phyloP scores from a whole-genome alignment of 2,113 vertebrate species.

The Ptilorrhoa leucosticta region DNA sequence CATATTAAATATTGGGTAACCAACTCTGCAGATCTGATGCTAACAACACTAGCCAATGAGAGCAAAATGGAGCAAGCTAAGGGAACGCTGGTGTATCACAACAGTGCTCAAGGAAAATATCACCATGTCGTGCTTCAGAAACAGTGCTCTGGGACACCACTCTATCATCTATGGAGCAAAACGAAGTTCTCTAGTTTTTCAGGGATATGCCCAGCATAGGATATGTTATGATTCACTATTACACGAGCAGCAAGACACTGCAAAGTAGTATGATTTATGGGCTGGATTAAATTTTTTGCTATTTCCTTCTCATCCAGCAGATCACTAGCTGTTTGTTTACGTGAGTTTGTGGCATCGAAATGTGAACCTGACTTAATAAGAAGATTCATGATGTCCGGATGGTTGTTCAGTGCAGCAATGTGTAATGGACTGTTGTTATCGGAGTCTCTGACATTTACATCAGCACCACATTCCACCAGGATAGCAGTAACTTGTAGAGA shows the following conservation, averaged over 20 bases:
- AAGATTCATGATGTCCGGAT: constrained; percentile 98
- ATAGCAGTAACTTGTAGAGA: constrained; percentile 93
- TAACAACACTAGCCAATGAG: constrained; percentile 63
- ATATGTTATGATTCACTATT: constrained; percentile 88
- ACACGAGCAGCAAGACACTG: constrained; percentile 96
- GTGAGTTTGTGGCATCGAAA: constrained; percentile 94
- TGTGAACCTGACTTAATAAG: constrained; percentile 93
- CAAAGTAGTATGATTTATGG: constrained; percentile 96
- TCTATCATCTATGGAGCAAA: constrained; percentile 92
- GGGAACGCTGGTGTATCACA: constrained; percentile 71
- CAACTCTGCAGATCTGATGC: constrained; percentile 63
- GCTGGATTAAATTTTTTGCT: constrained; percentile 94
- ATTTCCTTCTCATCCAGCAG: constrained; percentile 95
- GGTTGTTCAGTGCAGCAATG: constrained; percentile 93
- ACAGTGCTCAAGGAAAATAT: constrained; percentile 66
- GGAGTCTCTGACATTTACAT: constrained; percentile 90
- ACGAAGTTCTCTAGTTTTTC: constrained; percentile 95
- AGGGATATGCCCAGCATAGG: constrained; percentile 89
- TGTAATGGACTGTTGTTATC: constrained; percentile 94
- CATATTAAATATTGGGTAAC: constrained; percentile 74
- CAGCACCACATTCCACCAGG: constrained; percentile 93
- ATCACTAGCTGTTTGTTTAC: constrained; percentile 92
- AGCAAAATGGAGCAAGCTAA: constrained; percentile 68
- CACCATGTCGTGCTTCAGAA: constrained; percentile 57
- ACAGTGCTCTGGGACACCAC: constrained; percentile 13